Percentiles rank a stretch among this genome's conserved stretches.
Conservation (phyloP, 2,113 vertebrate genomes). For the Cheilinus undulatus region DNA sequence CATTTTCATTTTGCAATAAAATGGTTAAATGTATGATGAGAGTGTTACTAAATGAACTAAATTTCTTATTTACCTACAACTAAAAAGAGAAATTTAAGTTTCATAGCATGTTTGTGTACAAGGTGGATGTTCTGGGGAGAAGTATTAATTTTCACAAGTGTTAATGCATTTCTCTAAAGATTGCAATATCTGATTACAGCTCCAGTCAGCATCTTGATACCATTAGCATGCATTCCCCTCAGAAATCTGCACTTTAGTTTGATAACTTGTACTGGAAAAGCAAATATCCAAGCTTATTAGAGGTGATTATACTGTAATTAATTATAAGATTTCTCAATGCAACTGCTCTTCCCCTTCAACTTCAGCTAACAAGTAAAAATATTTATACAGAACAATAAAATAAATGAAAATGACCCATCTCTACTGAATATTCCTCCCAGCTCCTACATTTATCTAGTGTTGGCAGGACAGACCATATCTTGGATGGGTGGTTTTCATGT, state of each 20-base stretch:
- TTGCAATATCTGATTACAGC: background rate
- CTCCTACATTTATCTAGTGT: conserved; percentile 55
- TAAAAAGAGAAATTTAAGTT: background rate
- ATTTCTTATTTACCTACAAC: background rate
- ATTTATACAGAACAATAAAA: conserved; percentile 21
- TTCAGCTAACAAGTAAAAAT: background rate
- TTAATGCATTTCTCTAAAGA: conserved; percentile 3
- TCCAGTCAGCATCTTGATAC: conserved; percentile 8
- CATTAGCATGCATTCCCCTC: background rate
- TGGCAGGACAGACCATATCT: conserved; percentile 64
- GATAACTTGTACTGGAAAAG: no score
- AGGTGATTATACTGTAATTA: no score
- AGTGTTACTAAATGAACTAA: no score
- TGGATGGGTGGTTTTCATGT: conserved; percentile 75
- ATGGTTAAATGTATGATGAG: no score
- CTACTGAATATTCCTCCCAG: conserved; percentile 44
- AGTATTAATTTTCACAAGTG: background rate
- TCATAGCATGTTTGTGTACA: background rate
- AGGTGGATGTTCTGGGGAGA: background rate
- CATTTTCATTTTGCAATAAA: no score
- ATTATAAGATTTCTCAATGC: background rate
- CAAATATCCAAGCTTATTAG: no score
- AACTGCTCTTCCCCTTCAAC: background rate
- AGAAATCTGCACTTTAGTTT: no score
- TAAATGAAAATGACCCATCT: conserved; percentile 12